Base-by-base conservation (phyloP, 2,113 vertebrate genomes). In the Cynocephalus volans region DNA sequence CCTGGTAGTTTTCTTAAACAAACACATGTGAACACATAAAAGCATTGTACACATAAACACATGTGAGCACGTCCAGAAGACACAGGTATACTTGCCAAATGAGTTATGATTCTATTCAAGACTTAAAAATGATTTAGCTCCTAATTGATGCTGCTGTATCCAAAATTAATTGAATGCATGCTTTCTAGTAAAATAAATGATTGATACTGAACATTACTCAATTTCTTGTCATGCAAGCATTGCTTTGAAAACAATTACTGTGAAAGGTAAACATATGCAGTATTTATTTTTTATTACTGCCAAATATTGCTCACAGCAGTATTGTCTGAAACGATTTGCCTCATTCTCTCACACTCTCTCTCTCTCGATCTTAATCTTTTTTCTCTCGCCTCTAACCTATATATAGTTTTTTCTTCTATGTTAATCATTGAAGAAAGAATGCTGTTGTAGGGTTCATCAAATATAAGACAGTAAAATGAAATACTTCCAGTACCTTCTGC, bases 401-500 rank as follows among this genome's bases (percentile, higher is more conserved):
- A 28, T 28, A 10, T 33, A 52, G 1, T 7, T 77, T 69, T 80
- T 89, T 67, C 4, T 14, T 21, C 24, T 48, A 15, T 65, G 60
- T 64, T n/a, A 84, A 26, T 45, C 0, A 50, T 93, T 96, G 31
- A 54, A 36, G 33, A 54, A 70, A 60, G 1, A 92, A 58, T 58
- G 84, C 41, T 58, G 1, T 26, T 54, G 23, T 45, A 21, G 0
- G n/a, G 6, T 62, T 97, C 13, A 94, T 56, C 54, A 92, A 67
- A 14, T n/a, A 72, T 26, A 92, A 73, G 54, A 94, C 13, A 56
- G 11, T 8, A 31, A 94, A 65, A 54, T 1, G 3, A 96, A 93
- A 28, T 41, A 67, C 45, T 60, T 88, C 6, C 7, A 62, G 79
- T 98, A 94, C 88, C 92, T 96, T 83, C 45, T 97, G 52, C 8